phyloP scores from a whole-genome alignment of 2,113 vertebrate genomes.

The Microtus pennsylvanicus region DNA sequence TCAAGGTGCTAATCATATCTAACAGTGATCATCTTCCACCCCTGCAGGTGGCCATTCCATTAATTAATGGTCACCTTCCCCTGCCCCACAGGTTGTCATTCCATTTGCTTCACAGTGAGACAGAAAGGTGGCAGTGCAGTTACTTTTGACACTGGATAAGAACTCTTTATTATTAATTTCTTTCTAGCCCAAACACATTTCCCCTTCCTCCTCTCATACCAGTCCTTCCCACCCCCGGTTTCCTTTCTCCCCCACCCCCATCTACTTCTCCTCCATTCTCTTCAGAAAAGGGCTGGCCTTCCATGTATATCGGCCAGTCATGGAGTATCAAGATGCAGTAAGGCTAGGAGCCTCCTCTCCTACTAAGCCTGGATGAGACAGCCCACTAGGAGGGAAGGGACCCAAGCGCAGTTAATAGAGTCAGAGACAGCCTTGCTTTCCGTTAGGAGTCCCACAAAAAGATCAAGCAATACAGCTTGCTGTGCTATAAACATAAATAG shows the following conservation, averaged over 20 bases:
- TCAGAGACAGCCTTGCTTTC: neutral
- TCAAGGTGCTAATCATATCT: neutral
- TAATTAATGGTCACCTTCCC: too few relatives aligned
- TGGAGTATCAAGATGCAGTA: neutral
- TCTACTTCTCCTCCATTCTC: neutral
- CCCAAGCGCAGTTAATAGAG: neutral
- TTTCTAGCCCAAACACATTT: neutral
- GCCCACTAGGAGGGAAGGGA: neutral
- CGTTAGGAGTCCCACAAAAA: neutral
- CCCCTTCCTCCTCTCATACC: neutral
- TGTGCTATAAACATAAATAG: neutral
- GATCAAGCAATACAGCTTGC: neutral
- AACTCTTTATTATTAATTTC: neutral
- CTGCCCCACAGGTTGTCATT: too few relatives aligned
- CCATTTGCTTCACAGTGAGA: neutral
- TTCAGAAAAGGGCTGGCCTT: neutral
- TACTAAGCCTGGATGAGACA: neutral
- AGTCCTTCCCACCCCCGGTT: neutral
- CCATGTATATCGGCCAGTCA: neutral
- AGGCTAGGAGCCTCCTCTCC: neutral
- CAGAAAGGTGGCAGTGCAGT: neutral
- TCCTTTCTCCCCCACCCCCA: neutral
- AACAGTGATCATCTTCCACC: neutral
- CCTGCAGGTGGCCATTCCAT: neutral
- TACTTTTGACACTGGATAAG: neutral